Evolutionary conservation across 2,888 invertebrate genomes (phyloP), one percentile per base, ranked within the genome.

Genomic region (Nemurella pictetii): DNA sequence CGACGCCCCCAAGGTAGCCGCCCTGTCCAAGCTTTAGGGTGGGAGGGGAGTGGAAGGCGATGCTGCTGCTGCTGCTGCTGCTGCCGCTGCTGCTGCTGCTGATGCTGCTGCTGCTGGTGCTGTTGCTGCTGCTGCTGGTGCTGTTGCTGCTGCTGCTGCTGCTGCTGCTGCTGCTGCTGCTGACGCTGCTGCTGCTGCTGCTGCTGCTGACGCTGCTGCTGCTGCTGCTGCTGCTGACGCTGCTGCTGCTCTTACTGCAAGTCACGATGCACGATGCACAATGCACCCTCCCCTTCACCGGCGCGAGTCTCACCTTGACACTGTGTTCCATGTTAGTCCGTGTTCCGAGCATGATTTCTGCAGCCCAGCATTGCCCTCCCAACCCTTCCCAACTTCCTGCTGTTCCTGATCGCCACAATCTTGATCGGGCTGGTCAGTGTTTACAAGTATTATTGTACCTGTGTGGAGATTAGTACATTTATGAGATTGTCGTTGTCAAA

Each of bases 21-120:
- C 80, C 15, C 27, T 77, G 4, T 85, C 86, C 9, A 86, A 86
- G 81, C 85, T 86, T 28, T 86, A 85, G 73, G 20, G 15, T 12
- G n/a, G 28, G n/a, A 30, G 29, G 74, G 15, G 4, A 74, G 25
- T 7, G 5, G n/a, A 3, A 29, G 15, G n/a, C 78, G 15, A 55
- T 12, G 55, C 55, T 1, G 15, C 55, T 15, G 55, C 55, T 55
- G 55, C 20, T 20, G 55, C 55, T 20, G 12, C 20, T 12, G 55
- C 55, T 55, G 15, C 20, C 55, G 20, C 55, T 55, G 55, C 55
- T n/a, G n/a, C n/a, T n/a, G 55, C 20, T 20, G 55, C 55, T 20
- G 12, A 20, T 12, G 55, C 55, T 55, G 15, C 20, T 20, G 20
- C 55, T 55, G 55, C 55, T 20, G 20, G 15, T 3, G 1, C 9